Evolutionary conservation across 2,113 vertebrate species (phyloP), one percentile per base, ranked within the genome.

Genomic region (Nothocercus julius): DNA sequence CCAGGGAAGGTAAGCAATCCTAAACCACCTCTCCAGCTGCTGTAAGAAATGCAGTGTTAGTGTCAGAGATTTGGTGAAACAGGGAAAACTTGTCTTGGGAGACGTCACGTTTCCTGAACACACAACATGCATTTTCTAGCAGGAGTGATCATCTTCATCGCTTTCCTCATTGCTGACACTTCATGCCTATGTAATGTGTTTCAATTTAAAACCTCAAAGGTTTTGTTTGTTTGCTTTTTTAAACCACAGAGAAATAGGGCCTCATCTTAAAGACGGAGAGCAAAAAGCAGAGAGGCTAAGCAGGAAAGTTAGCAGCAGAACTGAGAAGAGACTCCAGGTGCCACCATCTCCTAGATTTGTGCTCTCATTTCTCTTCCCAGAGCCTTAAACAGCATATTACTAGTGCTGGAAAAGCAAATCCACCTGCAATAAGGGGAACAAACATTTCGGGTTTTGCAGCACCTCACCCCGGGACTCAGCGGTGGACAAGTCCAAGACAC

Each of bases 61-160:
- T 84, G 67, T 12, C 67, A 51, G 30, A 70, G 67, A 91, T 67
- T n/a, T 80, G 82, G 77, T 74, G 53, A 82, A 87, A 87, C n/a
- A 45, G 45, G 78, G 87, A 74, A 94, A 93, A 92, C 70, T 54
- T 58, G 36, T 80, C 51, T 73, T 85, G 68, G 21, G 59, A 96
- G 72, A 85, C 67, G 63, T 92, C 67, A 74, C 1, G 0, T 63
- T 83, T 87, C 21, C 45, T 0, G 0, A 93, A 63, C 40, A 68
- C 45, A 87, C 58, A 49, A 87, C 36, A 40, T 38, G 38, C 64
- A 14, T 59, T 59, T 82, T 54, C 77, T n/a, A 91, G 36, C 53
- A 59, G 58, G 30, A 69, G 49, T 32, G n/a, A 73, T 1, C 72
- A 73, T 58, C 38, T 25, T 11, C 76, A 34, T 59, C 38, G 0